These are phyloP conservation scores for Rhodophaea formosa DNA, from an alignment of 2,888 invertebrate genomes.

Conservation along the genomic window DNA sequence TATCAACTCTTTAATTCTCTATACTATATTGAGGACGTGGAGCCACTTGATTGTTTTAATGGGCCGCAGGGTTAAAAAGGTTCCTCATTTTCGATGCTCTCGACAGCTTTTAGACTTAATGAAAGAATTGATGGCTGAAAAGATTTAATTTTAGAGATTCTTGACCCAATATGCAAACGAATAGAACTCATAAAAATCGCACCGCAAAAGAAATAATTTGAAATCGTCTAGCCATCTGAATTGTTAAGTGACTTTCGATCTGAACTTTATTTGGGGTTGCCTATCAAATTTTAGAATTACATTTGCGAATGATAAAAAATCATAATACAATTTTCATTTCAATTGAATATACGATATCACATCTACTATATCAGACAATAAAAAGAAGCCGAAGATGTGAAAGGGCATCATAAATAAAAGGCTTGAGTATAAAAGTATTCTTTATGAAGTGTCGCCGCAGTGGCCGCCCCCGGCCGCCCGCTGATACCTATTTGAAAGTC, in stretches of 20 bases:
- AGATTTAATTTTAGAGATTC: constrained; percentile 1
- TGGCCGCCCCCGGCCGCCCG: constrained; percentile 54
- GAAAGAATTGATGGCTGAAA: constrained; percentile 3
- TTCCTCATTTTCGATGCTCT: constrained; percentile 13
- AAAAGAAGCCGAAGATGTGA: constrained; percentile 68
- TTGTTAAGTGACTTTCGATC: not conserved
- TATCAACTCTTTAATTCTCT: constrained; percentile 65
- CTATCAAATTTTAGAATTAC: not conserved
- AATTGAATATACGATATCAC: constrained; percentile 53
- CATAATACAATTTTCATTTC: constrained; percentile 1
- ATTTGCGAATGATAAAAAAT: not conserved
- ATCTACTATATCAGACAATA: constrained; percentile 57
- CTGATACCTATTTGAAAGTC: constrained; percentile 77
- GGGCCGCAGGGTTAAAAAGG: constrained; percentile 16
- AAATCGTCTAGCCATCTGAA: not conserved
- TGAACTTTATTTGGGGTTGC: not conserved
- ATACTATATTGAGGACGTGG: constrained; percentile 32
- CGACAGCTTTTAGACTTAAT: constrained; percentile 17
- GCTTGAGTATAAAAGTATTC: constrained; percentile 77
- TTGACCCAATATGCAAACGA: not conserved
- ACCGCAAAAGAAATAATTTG: not conserved
- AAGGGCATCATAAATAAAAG: constrained; percentile 77
- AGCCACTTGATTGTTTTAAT: constrained; percentile 25
- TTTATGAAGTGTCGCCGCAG: constrained; percentile 76
- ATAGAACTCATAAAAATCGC: not conserved